Evolutionary conservation across 2,113 vertebrate species (phyloP).

Genomic region (Alligator sinensis): DNA sequence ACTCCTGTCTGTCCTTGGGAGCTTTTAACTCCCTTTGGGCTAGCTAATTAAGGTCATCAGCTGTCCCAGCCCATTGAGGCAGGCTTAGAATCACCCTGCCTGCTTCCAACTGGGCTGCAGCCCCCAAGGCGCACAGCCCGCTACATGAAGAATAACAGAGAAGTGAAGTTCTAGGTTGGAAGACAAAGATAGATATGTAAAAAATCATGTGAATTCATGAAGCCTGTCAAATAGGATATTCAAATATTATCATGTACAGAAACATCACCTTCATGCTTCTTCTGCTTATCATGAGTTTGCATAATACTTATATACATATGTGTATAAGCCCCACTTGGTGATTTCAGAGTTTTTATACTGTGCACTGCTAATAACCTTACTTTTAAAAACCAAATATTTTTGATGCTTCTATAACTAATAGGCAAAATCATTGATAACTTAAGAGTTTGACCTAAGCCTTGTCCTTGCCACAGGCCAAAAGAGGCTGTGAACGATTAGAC

Average conservation of each 20-base stretch:
- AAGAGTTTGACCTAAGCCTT: slow-evolving; percentile 48
- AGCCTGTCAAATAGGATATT: background rate
- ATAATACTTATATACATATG: fast-evolving
- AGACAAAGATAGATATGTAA: background rate
- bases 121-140: too few species aligned
- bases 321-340: background rate
- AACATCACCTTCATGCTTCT: background rate
- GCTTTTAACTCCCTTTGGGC: too few species aligned
- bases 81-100: too few species aligned
- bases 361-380: background rate
- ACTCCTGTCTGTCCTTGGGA: too few species aligned
- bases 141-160: background rate
- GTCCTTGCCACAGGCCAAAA: slow-evolving; percentile 78
- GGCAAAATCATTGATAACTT: background rate
- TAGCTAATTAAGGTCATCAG: too few species aligned
- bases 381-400: slow-evolving; percentile 41
- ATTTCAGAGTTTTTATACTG: background rate
- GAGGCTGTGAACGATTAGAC: slow-evolving; percentile 53
- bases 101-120: too few species aligned
- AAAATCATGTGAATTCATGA: background rate
- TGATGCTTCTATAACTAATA: slow-evolving; percentile 43
- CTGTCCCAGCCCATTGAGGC: too few species aligned
- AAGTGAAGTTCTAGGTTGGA: background rate
- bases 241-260: background rate
- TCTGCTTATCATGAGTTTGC: background rate